A percentile compares a stretch with the other conserved stretches of the same genome.
These are phyloP conservation scores for Hyaena hyaena DNA, from an alignment of 2,113 vertebrate genomes.

Conservation along the genomic window DNA sequence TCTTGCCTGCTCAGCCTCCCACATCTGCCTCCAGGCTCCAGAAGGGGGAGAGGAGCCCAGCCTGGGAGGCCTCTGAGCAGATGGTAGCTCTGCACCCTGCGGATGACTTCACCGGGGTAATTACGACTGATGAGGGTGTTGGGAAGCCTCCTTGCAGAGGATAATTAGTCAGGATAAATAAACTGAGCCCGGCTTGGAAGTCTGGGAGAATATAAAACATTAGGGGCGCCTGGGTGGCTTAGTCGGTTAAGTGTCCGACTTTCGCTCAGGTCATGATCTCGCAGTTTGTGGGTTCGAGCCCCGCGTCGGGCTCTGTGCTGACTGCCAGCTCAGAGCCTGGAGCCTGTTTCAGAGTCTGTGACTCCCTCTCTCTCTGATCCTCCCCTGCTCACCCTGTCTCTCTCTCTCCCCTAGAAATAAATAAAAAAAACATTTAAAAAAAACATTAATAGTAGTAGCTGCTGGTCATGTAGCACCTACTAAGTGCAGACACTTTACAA, in stretches of 20 bases:
- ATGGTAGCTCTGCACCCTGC: constrained; percentile 16
- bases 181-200: not conserved
- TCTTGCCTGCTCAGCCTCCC: constrained; percentile 23
- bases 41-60: not conserved
- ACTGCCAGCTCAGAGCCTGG: too few relatives aligned
- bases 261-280: too few relatives aligned
- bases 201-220: constrained; percentile 24
- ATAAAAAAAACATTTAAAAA: too few relatives aligned
- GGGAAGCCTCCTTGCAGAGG: not conserved
- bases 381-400: too few relatives aligned
- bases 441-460: not conserved
- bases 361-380: too few relatives aligned
- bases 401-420: too few relatives aligned
- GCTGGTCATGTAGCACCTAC: not conserved
- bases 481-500: not conserved
- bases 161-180: constrained; percentile 64
- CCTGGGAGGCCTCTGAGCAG: not conserved
- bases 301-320: too few relatives aligned
- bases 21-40: constrained; percentile 55
- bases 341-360: too few relatives aligned
- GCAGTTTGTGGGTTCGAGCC: too few relatives aligned
- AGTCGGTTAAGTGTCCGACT: too few relatives aligned
- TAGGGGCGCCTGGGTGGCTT: not conserved
- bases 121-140: not conserved
- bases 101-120: constrained; percentile 27